Conservation (phyloP, 2,888 invertebrate species). For the Caenorhabditis sulstoni region DNA sequence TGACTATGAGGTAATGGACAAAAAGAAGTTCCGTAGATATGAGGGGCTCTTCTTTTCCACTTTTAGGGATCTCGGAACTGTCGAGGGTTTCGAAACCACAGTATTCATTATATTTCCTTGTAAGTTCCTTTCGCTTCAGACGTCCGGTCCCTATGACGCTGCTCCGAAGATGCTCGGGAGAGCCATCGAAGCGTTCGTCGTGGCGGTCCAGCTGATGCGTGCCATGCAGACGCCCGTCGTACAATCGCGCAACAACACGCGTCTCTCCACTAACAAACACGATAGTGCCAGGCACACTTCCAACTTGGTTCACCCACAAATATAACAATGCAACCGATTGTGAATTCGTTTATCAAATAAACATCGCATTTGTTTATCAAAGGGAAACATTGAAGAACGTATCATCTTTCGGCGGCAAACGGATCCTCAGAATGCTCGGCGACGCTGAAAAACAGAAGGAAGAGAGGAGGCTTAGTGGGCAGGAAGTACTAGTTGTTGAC, state of each 20-base stretch:
- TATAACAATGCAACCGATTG: neutral
- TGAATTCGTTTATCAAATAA: no score
- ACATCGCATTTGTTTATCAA: neutral
- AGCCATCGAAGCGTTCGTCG: constrained; percentile 33
- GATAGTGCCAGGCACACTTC: neutral
- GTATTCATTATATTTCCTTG: no score
- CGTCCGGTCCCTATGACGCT: constrained; percentile 26
- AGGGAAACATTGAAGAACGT: neutral
- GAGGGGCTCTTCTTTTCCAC: no score
- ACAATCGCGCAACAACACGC: constrained; percentile 6
- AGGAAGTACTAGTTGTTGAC: no score
- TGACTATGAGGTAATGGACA: constrained; percentile 38
- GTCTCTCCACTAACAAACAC: constrained; percentile 9
- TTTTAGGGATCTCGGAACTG: no score
- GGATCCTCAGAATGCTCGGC: constrained; percentile 69
- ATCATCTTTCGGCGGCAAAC: constrained; percentile 59
- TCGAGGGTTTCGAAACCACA: no score
- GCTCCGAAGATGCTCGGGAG: constrained; percentile 42
- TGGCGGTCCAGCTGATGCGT: constrained; percentile 18
- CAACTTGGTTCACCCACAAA: constrained; percentile 1
- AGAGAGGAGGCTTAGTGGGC: no score
- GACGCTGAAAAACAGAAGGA: constrained; percentile 41
- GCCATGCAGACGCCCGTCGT: neutral
- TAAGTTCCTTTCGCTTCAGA: constrained; percentile 3
- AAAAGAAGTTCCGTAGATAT: no score